Evolutionary conservation across 2,797 vertebrate genomes (phyloP).

Genomic region (Pseudotriccus pelzelni): DNA sequence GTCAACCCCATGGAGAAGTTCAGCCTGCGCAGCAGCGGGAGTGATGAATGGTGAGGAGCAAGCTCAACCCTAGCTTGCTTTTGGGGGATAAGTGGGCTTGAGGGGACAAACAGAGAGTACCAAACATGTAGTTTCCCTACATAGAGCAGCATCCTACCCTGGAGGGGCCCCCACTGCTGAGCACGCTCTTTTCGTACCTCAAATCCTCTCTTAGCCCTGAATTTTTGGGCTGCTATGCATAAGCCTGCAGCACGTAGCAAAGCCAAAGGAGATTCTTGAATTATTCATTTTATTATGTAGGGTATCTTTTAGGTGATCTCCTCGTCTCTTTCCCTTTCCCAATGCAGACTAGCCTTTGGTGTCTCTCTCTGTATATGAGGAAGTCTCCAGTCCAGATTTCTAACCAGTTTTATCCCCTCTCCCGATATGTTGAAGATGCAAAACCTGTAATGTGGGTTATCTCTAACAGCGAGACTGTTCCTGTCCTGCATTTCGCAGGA

Average conservation of each 20-base stretch:
- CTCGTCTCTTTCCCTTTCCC: background rate
- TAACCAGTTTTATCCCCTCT: background rate
- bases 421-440: rapidly evolving
- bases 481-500: background rate
- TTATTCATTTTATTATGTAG: background rate
- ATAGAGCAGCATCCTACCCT: background rate
- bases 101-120: background rate
- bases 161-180: background rate
- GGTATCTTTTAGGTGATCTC: background rate
- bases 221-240: background rate
- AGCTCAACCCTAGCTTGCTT: background rate
- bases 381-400: background rate
- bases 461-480: background rate
- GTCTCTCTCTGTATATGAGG: background rate
- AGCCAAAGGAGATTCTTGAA: background rate
- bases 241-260: background rate
- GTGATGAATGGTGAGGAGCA: constrained; percentile 78
- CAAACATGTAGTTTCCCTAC: rapidly evolving
- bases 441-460: background rate
- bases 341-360: background rate
- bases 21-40: constrained; percentile 58
- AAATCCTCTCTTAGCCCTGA: background rate
- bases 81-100: background rate
- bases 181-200: background rate
- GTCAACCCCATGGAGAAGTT: constrained; percentile 73